These are phyloP conservation scores for Morone saxatilis DNA, from an alignment of 2,113 vertebrate genomes.

Conservation along the genomic window DNA sequence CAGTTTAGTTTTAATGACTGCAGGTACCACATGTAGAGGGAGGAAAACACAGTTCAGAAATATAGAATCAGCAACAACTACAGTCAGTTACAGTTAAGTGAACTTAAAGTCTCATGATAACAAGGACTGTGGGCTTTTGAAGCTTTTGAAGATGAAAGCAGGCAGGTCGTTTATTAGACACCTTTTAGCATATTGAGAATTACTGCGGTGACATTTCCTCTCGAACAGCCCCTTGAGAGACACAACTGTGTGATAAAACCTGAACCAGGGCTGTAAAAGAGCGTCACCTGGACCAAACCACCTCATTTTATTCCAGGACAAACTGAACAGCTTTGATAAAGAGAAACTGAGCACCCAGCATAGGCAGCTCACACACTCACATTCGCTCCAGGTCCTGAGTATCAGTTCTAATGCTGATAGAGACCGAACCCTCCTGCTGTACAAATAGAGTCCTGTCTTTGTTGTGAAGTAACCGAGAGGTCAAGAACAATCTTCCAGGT, in stretches of 20 bases:
- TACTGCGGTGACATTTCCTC: background rate
- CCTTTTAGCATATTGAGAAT: background rate
- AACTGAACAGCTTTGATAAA: background rate
- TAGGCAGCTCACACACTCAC: background rate
- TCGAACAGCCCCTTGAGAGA: background rate
- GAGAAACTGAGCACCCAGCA: background rate
- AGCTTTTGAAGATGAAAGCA: background rate
- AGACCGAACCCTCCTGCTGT: background rate
- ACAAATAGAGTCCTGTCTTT: slow-evolving; percentile 3
- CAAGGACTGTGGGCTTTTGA: background rate
- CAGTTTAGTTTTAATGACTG: background rate
- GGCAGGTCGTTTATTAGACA: background rate
- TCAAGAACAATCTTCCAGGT: slow-evolving; percentile 9
- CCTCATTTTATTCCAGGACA: background rate
- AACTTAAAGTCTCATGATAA: background rate
- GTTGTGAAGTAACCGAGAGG: slow-evolving; percentile 5
- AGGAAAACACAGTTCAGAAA: no score
- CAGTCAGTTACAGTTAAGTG: background rate
- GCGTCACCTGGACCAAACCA: background rate
- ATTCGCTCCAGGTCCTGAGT: background rate
- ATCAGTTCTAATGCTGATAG: background rate
- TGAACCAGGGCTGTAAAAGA: background rate
- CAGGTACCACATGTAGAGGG: no score
- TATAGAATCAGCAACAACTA: no score
- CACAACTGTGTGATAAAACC: background rate